Base-by-base conservation (phyloP, 2,113 vertebrate genomes). In the Lasiurus borealis region DNA sequence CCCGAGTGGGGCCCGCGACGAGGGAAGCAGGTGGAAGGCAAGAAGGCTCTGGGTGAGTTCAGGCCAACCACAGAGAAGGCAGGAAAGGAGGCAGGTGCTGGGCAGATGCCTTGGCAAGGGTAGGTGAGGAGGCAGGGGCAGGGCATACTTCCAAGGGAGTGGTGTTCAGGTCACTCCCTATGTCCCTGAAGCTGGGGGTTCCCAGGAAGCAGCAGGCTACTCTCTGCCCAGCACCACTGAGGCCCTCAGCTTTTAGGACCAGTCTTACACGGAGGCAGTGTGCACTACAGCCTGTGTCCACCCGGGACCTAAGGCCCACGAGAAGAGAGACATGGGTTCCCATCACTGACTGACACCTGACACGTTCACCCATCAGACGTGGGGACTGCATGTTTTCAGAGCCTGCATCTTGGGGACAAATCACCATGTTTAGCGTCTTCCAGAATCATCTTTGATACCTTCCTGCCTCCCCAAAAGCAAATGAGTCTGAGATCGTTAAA, bases 231-330 rank as follows among this genome's bases (percentile, higher is more conserved):
- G 29, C 73, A 34, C 44, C 2, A 4, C 6, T 18, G 6, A 2
- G 11, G 25, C 78, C 57, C 23, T 23, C 13, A 0, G 52, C 25
- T 6, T 34, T 88, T 19, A 13, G 2, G 0, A 18, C 66, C 59
- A 29, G 50, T 14, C 25, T 21, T 9, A 71, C 64, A 40, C 62
- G 44, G 40, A 34, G 64, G 6, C 12, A 8, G 62, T 8, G 0
- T 5, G 31, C 40, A 48, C 73, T 50, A 23, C 36, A 12, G 29
- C 36, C 81, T 13, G 9, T 1, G 54, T 18, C 68, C 10, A 3
- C 78, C 9, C 0, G 4, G 57, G n/a, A 34, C 34, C 19, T 2
- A 1, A 19, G 0, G 8, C 19, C 9, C 4, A 0, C 1, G 19
- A 54, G n/a, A 40, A 59, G 59, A 18, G 15, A 76, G 54, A 57